These are phyloP conservation scores for Neolamprologus sp. DNA, from an alignment of 2,113 vertebrate species.

Conservation along the genomic window DNA sequence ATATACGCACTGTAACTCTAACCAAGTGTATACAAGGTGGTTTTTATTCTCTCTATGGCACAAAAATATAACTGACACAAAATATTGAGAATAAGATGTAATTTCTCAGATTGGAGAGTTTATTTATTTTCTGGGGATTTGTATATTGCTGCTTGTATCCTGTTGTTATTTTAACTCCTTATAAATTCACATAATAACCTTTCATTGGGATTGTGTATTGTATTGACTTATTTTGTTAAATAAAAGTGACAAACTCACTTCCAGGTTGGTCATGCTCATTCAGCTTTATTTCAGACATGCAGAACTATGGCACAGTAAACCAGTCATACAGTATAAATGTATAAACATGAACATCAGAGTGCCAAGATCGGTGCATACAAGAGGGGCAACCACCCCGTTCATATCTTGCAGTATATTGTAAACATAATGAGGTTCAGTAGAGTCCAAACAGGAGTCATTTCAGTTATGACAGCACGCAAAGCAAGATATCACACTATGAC, in stretches of 20 bases:
- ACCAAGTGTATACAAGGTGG: neutral
- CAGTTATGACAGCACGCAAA: constrained; percentile 25
- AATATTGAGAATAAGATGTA: neutral
- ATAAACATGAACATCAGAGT: constrained; percentile 57
- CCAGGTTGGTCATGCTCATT: constrained; percentile 67
- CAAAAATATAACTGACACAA: neutral
- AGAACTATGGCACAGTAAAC: constrained; percentile 71
- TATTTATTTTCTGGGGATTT: constrained; percentile 25
- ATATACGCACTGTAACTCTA: neutral
- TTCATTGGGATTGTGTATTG: neutral
- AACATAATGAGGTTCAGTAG: constrained; percentile 18
- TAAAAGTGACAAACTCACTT: constrained; percentile 22
- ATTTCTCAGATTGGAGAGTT: neutral
- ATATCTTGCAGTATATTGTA: constrained; percentile 45
- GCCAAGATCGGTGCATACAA: constrained; percentile 51
- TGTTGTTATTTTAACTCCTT: neutral
- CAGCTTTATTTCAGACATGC: constrained; percentile 94
- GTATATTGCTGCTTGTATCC: neutral
- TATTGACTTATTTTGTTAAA: constrained; percentile 16
- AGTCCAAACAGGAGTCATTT: neutral
- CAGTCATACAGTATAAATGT: constrained; percentile 69
- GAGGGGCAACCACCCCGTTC: neutral
- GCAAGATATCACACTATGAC: constrained; percentile 22
- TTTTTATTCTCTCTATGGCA: constrained; percentile 2
- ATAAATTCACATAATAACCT: neutral